A percentile compares a stretch with the other conserved stretches of the same genome.
Conservation (phyloP, 1,140 invertebrate genomes). For the Bombus impatiens region DNA sequence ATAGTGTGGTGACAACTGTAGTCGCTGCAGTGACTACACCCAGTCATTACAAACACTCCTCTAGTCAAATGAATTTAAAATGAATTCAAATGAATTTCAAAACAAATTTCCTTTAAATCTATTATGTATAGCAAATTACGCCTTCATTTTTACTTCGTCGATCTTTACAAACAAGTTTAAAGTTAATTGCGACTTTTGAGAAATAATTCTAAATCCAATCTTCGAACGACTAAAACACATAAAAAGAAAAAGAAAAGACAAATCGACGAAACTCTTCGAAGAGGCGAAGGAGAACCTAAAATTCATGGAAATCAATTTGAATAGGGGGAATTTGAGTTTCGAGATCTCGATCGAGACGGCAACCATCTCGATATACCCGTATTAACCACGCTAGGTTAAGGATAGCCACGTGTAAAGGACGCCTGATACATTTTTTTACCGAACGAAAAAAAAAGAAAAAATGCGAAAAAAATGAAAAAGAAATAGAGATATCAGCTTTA, state of each 20-base stretch:
- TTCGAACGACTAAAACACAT: not conserved
- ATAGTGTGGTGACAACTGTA: not conserved
- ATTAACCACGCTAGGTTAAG: slow-evolving; percentile 65
- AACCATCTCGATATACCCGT: slow-evolving; percentile 51
- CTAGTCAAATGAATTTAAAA: not conserved
- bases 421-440: slow-evolving; percentile 64
- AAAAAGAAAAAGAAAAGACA: fast-evolving
- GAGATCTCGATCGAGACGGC: slow-evolving; percentile 28
- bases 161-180: not conserved
- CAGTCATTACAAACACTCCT: not conserved
- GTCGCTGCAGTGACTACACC: not conserved
- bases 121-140: too few relatives aligned
- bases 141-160: not conserved
- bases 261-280: not conserved
- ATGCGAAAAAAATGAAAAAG: too few relatives aligned
- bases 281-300: not conserved
- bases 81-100: not conserved
- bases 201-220: not conserved
- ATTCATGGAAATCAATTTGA: not conserved
- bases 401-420: slow-evolving; percentile 56
- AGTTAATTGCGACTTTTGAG: too few relatives aligned
- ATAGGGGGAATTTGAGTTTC: too few relatives aligned
- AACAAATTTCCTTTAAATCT: not conserved
- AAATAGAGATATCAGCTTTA: not conserved
- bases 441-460: not conserved